A percentile compares a stretch with the other conserved stretches of the same genome.
phyloP scores from a whole-genome alignment of 1,140 invertebrate genomes.

The Tetramorium parvispinum region DNA sequence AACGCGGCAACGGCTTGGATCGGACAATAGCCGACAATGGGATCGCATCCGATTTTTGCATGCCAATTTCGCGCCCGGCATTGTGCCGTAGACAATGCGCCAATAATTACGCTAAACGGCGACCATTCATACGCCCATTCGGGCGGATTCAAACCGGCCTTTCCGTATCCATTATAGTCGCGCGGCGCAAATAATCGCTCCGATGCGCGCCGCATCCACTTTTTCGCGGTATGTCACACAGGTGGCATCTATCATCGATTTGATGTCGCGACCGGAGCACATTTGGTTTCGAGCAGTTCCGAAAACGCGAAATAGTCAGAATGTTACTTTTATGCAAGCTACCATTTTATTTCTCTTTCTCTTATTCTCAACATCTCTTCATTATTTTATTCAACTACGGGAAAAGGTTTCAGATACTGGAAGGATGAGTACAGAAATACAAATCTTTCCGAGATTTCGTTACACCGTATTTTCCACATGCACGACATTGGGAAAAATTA shows the following conservation, averaged over 20 bases:
- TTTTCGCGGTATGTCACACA: slow-evolving; percentile 58
- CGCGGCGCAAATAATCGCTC: slow-evolving; percentile 82
- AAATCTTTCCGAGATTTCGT: no score
- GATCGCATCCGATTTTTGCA: slow-evolving; percentile 85
- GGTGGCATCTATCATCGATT: slow-evolving; percentile 67
- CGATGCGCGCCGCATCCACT: slow-evolving; percentile 73
- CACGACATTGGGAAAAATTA: no score
- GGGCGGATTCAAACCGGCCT: slow-evolving; percentile 84
- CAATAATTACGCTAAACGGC: slow-evolving; percentile 86
- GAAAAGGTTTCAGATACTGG: background rate
- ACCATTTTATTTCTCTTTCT: background rate
- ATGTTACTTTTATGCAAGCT: background rate
- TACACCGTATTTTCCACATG: no score
- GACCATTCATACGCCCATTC: slow-evolving; percentile 85
- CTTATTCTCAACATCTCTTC: background rate
- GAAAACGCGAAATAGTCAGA: background rate
- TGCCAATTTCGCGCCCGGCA: slow-evolving; percentile 84
- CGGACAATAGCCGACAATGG: slow-evolving; percentile 84
- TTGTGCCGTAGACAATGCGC: slow-evolving; percentile 85
- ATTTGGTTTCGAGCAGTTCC: slow-evolving; percentile 3
- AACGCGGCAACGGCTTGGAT: slow-evolving; percentile 69
- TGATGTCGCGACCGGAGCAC: slow-evolving; percentile 3
- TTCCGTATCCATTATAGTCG: slow-evolving; percentile 84
- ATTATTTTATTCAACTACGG: background rate
- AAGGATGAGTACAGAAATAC: no score